Evolutionary conservation across 2,888 invertebrate genomes (phyloP).

Genomic region (Agonopterix subpropinquella): DNA sequence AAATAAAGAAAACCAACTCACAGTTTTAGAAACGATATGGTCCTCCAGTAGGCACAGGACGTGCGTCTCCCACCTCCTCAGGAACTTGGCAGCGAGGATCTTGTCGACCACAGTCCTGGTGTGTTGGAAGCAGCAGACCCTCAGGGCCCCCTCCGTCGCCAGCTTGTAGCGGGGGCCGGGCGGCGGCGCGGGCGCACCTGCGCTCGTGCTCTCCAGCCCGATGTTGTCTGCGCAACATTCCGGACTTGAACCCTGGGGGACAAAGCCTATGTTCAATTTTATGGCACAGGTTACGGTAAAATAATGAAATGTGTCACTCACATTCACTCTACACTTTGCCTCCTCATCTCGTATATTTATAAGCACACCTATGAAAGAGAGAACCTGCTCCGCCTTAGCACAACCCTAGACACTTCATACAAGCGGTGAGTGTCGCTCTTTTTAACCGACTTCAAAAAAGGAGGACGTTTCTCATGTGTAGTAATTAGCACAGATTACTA

Average conservation of each 20-base stretch:
- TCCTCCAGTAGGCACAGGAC: conserved; percentile 80
- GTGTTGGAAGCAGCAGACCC: conserved; percentile 85
- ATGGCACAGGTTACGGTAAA: too few relatives aligned
- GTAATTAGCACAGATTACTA: too few relatives aligned
- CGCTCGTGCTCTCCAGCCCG: conserved; percentile 48
- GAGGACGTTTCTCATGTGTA: too few relatives aligned
- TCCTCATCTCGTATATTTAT: too few relatives aligned
- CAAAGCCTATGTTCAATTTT: too few relatives aligned
- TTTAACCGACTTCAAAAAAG: too few relatives aligned
- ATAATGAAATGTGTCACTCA: too few relatives aligned
- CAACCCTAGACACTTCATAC: too few relatives aligned
- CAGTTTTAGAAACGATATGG: conserved; percentile 83
- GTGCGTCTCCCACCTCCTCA: conserved; percentile 86
- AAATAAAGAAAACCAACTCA: conserved; percentile 46
- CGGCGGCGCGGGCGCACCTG: conserved; percentile 52
- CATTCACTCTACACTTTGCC: too few relatives aligned
- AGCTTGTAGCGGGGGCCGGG: conserved; percentile 81
- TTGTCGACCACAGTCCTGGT: conserved; percentile 86
- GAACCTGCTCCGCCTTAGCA: too few relatives aligned
- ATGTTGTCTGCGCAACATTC: conserved; percentile 67
- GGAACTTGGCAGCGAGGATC: conserved; percentile 84
- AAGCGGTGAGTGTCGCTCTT: too few relatives aligned
- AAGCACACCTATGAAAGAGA: too few relatives aligned
- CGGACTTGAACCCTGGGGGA: conserved; percentile 67
- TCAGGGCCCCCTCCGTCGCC: conserved; percentile 81